Percentiles rank a stretch among this genome's conserved stretches.
These are phyloP conservation scores for Sarcophaga bullata DNA, from an alignment of 1,140 invertebrate species.

Conservation along the genomic window DNA sequence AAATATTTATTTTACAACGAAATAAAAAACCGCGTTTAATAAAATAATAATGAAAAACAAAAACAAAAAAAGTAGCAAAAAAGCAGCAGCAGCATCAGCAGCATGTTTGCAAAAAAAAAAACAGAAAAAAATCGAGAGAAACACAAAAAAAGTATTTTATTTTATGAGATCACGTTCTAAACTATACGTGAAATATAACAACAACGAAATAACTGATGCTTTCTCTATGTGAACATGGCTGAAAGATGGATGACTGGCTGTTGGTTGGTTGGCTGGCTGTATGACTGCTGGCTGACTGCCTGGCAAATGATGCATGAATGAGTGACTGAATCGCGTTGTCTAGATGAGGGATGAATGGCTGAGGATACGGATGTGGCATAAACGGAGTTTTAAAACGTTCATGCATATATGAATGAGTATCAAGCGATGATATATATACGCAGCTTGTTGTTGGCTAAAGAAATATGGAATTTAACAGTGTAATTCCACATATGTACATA, in stretches of 20 bases:
- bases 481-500: background rate
- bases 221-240: constrained; percentile 1
- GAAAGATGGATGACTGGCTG: background rate
- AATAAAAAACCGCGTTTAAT: constrained; percentile 20
- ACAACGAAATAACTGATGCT: constrained; percentile 36
- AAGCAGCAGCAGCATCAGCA: no score
- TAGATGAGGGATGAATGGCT: no score
- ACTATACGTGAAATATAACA: constrained; percentile 37
- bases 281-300: no score
- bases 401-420: background rate
- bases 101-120: background rate
- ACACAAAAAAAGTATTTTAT: constrained; percentile 27
- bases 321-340: no score
- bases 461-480: no score
- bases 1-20: background rate
- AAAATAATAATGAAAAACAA: constrained; percentile 3
- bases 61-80: background rate
- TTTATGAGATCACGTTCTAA: constrained; percentile 41
- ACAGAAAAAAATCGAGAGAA: background rate
- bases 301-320: background rate
- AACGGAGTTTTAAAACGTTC: constrained; percentile 26
- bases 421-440: background rate
- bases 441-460: no score
- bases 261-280: background rate
- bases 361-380: background rate